Conservation (phyloP, 1,140 invertebrate species). For the Colletes gigas region DNA sequence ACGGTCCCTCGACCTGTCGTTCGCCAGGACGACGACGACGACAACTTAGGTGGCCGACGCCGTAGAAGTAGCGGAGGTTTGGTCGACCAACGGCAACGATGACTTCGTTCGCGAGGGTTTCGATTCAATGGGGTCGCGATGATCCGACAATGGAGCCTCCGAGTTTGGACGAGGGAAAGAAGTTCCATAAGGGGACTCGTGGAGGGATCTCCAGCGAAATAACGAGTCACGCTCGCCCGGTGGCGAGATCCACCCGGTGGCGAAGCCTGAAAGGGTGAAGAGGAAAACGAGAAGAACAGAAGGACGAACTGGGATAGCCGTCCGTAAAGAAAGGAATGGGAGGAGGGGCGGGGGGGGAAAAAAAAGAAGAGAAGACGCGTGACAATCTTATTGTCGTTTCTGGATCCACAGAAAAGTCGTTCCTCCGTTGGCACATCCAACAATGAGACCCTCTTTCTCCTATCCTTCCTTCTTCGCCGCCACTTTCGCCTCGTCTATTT, state of each 20-base stretch:
- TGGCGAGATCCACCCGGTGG: constrained; percentile 46
- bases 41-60: constrained; percentile 1
- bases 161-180: constrained; percentile 63
- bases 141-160: constrained; percentile 69
- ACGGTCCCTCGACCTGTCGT: constrained; percentile 8
- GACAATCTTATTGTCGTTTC: constrained; percentile 62
- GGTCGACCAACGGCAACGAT: constrained; percentile 57
- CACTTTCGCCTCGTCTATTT: constrained; percentile 58
- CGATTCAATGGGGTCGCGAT: constrained; percentile 74
- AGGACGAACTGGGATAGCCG: not conserved
- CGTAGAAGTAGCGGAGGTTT: too few relatives aligned
- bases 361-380: constrained; percentile 52
- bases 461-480: constrained; percentile 22
- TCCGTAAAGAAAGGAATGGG: not conserved
- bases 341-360: not conserved
- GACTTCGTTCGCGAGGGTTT: constrained; percentile 71
- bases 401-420: constrained; percentile 59
- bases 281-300: constrained; percentile 10
- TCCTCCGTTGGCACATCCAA: constrained; percentile 53
- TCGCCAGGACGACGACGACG: not conserved
- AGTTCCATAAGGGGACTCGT: constrained; percentile 56
- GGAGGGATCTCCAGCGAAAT: constrained; percentile 58
- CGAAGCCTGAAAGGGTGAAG: constrained; percentile 32
- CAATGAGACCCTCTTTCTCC: constrained; percentile 45
- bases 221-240: constrained; percentile 63